These are phyloP conservation scores for Egretta garzetta DNA, from an alignment of 2,113 vertebrate species.

Conservation along the genomic window DNA sequence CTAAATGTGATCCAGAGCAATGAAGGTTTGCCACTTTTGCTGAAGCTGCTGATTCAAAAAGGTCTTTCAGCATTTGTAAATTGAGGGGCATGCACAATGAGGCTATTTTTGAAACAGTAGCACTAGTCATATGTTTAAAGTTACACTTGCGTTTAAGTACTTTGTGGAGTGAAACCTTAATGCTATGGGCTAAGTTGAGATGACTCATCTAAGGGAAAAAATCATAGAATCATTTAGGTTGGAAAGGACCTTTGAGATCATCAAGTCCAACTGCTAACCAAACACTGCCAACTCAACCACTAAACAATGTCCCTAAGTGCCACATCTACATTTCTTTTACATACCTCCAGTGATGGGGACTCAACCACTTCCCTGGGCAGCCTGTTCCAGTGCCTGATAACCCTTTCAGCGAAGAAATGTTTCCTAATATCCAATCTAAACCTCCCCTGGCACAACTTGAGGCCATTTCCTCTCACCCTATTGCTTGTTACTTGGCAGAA, in stretches of 20 bases:
- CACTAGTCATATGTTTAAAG: slow-evolving; percentile 23
- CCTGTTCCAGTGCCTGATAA: too few species aligned
- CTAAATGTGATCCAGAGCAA: background rate
- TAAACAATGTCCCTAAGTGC: background rate
- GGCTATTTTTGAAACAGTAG: slow-evolving; percentile 21
- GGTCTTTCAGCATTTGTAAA: slow-evolving; percentile 8
- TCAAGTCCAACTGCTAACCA: background rate
- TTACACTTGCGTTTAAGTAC: background rate
- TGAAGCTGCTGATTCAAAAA: slow-evolving; percentile 20
- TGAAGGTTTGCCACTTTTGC: background rate
- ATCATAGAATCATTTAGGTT: background rate
- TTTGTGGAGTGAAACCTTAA: slow-evolving; percentile 6
- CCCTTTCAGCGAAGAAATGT: too few species aligned
- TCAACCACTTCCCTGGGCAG: too few species aligned
- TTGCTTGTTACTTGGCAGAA: too few species aligned
- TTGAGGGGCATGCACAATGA: background rate
- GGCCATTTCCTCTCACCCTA: too few species aligned
- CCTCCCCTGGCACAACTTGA: too few species aligned
- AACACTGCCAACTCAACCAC: background rate
- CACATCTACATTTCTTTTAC: background rate
- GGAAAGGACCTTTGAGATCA: background rate
- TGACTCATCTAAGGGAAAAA: slow-evolving; percentile 5
- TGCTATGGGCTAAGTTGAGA: slow-evolving; percentile 9
- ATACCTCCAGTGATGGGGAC: too few species aligned
- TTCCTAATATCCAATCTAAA: too few species aligned